A percentile compares a stretch with the other conserved stretches of the same genome.
phyloP scores from a whole-genome alignment of 2,888 invertebrate species.

The Choristoneura rosaceana region DNA sequence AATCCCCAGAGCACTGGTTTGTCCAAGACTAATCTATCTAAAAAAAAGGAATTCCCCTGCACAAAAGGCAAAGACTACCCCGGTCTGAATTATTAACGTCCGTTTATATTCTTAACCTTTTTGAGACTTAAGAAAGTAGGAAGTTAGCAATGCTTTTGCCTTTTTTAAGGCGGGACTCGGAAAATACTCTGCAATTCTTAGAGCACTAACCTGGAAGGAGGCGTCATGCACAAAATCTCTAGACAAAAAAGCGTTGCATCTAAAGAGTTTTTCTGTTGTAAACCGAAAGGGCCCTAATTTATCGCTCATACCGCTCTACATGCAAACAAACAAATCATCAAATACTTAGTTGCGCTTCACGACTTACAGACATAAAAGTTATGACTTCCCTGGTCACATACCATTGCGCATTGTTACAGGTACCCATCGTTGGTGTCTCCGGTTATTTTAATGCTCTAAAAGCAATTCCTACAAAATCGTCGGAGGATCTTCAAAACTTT shows the following conservation, averaged over 20 bases:
- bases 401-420: no score
- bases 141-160: constrained; percentile 2
- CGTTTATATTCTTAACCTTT: constrained; percentile 10
- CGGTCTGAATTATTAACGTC: constrained; percentile 7
- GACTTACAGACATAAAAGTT: no score
- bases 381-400: no score
- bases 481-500: background rate
- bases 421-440: background rate
- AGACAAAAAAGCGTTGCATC: no score
- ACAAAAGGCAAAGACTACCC: constrained; percentile 1
- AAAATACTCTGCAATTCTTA: background rate
- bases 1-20: background rate
- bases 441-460: background rate
- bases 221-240: background rate
- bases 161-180: background rate
- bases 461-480: background rate
- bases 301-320: no score
- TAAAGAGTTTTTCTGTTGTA: no score
- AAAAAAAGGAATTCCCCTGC: background rate
- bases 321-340: no score
- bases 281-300: no score
- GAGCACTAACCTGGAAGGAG: background rate
- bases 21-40: background rate
- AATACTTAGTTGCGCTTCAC: no score
- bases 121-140: constrained; percentile 2